Percentiles rank a stretch among this genome's conserved stretches.
phyloP scores from a whole-genome alignment of 2,113 vertebrate species.

The Solenodon paradoxus region DNA sequence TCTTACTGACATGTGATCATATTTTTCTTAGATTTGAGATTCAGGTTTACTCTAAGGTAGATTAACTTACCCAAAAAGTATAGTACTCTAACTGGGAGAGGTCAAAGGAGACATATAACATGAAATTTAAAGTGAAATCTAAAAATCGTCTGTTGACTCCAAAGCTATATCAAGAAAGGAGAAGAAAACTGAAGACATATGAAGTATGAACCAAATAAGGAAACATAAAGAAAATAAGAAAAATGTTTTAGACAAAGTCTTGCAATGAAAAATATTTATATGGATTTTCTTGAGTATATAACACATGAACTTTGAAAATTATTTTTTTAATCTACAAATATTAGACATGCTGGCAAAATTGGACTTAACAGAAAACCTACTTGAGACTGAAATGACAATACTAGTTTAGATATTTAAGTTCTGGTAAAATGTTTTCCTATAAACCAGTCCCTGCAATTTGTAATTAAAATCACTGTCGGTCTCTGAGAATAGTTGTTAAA shows the following conservation, averaged over 20 bases:
- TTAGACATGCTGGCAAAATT: neutral
- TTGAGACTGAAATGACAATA: no score
- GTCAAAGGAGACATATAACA: neutral
- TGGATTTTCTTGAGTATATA: neutral
- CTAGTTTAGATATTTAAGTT: neutral
- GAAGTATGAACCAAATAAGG: neutral
- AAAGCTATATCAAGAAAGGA: neutral
- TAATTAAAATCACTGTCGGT: neutral
- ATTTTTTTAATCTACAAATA: neutral
- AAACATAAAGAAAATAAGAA: conserved; percentile 6
- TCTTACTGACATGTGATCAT: neutral
- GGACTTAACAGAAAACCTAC: neutral
- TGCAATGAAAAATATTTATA: neutral
- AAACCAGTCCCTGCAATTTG: neutral
- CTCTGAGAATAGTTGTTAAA: neutral
- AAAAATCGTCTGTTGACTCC: neutral
- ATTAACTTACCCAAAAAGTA: neutral
- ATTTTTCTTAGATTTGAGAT: neutral
- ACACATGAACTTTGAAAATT: neutral
- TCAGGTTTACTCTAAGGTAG: neutral
- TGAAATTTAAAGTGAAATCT: neutral
- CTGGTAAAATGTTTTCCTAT: neutral
- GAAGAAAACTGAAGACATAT: neutral
- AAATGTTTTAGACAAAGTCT: neutral
- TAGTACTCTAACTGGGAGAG: neutral